Evolutionary conservation across 2,113 vertebrate species (phyloP), one percentile per base, ranked within the genome.

Genomic region (Chionis minor): DNA sequence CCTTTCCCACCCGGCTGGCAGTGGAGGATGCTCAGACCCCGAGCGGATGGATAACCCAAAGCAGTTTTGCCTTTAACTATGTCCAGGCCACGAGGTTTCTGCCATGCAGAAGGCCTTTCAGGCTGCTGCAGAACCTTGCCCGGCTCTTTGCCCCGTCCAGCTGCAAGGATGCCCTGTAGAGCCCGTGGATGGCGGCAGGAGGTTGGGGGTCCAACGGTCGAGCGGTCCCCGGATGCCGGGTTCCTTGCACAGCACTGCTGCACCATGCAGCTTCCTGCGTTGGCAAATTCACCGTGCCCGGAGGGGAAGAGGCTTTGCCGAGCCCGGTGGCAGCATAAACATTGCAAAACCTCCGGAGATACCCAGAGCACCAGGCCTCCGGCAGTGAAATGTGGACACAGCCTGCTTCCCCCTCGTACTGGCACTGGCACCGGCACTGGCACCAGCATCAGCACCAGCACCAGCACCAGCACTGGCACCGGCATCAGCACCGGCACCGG

Each of bases 201-300:
- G 17, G 5, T 58, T 66, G 30, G 14, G 22, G 45, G 11, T 74
- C 30, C 4, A 8, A 40, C 9, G 1, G 10, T 28, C 0, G 0
- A 54, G 67, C 6, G 2, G 32, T 51, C 56, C 70, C 35, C 0
- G 0, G 14, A 27, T 10, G 3, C 9, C 7, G 2, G 0, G 33
- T 28, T 71, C 44, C 66, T 69, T 12, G 5, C 44, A 33, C 56
- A 47, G 67, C 69, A 58, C 47, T 16, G 4, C 52, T 2, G 2
- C 61, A 45, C 35, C 0, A 2, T 28, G 61, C 33, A 0, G 4
- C 81, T 97, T 97, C 91, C 91, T 94, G 88, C 52, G 51, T 30
- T 1, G 0, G 26, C 55, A 74, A 32, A 54, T 22, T 30, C 4
- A 0, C 8, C 0, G 0, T 51, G 55, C 63, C 58, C 1, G 0